These are phyloP conservation scores for Calephelis virginiensis DNA, from an alignment of 1,140 invertebrate genomes.

Conservation along the genomic window DNA sequence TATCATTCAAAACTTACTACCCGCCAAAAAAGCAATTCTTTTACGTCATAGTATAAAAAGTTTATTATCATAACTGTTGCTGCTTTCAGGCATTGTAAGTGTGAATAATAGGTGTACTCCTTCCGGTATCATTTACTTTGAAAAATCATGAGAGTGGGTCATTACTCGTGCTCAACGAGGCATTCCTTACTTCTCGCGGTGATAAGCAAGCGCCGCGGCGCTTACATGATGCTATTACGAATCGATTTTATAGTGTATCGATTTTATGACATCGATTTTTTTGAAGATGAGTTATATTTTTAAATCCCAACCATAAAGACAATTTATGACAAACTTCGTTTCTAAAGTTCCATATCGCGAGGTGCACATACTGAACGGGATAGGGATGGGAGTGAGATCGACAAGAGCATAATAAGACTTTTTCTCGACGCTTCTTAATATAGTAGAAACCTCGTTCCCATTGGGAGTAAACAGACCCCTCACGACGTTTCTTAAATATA, in stretches of 20 bases:
- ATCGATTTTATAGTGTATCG: background rate
- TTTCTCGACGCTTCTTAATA: too few relatives aligned
- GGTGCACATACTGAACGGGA: too few relatives aligned
- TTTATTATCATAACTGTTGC: background rate
- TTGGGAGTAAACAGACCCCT: too few relatives aligned
- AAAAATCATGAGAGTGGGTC: slow-evolving; percentile 26
- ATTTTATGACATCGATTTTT: background rate
- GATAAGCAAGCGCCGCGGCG: slow-evolving; percentile 19
- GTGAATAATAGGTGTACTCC: slow-evolving; percentile 15
- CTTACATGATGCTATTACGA: background rate
- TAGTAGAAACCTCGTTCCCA: too few relatives aligned
- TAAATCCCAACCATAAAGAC: too few relatives aligned
- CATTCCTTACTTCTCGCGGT: slow-evolving; percentile 26
- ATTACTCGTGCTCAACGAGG: slow-evolving; percentile 35
- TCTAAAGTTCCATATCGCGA: too few relatives aligned
- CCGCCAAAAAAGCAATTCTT: too few relatives aligned
- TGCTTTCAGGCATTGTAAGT: slow-evolving; percentile 14
- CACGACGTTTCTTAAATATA: too few relatives aligned
- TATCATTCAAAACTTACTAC: too few relatives aligned
- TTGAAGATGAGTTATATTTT: background rate
- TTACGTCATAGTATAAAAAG: background rate
- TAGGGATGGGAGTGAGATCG: too few relatives aligned
- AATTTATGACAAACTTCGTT: too few relatives aligned
- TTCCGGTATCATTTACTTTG: slow-evolving; percentile 25
- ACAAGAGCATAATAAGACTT: too few relatives aligned